Evolutionary conservation across 2,113 vertebrate genomes (phyloP).

Genomic region (Anolis carolinensis): DNA sequence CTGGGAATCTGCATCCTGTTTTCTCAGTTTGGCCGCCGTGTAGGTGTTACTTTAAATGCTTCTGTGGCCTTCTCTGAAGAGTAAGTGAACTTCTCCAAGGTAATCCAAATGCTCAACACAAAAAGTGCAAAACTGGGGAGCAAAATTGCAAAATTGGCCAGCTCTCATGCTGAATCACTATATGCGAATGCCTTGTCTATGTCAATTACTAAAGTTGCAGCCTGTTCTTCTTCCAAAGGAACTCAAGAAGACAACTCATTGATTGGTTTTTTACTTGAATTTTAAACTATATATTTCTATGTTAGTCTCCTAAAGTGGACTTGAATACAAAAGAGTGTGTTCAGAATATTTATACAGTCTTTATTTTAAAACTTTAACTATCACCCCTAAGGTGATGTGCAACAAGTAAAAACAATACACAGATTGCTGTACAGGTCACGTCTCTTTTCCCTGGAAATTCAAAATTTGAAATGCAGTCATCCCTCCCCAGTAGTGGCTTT

Average conservation of each 20-base stretch:
- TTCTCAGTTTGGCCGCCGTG: not conserved
- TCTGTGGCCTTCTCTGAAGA: not conserved
- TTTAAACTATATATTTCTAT: too few species aligned
- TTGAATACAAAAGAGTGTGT: too few species aligned
- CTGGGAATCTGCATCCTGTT: not conserved
- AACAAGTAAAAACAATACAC: too few species aligned
- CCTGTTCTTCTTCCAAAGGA: not conserved
- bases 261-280: too few species aligned
- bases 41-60: not conserved
- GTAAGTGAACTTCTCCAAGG: not conserved
- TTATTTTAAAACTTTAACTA: too few species aligned
- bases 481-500: too few species aligned
- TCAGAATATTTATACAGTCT: too few species aligned
- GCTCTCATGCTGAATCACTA: not conserved
- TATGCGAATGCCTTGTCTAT: not conserved
- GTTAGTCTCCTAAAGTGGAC: too few species aligned
- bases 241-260: not conserved
- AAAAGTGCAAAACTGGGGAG: not conserved
- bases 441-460: too few species aligned
- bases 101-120: not conserved
- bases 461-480: too few species aligned
- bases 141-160: not conserved
- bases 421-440: too few species aligned
- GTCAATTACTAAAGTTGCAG: not conserved
- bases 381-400: too few species aligned